Evolutionary conservation across 2,113 vertebrate species (phyloP), one percentile per base, ranked within the genome.

Genomic region (Zapornia atra): DNA sequence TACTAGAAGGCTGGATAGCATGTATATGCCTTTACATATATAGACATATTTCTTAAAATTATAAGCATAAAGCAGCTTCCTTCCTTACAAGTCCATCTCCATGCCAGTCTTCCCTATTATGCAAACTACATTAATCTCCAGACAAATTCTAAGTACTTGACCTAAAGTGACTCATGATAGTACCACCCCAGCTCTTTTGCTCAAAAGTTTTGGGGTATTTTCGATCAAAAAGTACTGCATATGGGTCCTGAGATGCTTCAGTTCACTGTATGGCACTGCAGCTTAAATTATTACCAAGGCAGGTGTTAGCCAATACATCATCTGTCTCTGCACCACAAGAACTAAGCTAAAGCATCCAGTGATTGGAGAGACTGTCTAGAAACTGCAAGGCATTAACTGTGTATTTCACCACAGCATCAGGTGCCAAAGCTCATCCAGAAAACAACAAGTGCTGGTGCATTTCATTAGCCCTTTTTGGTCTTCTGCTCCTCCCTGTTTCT

Each of bases 1-100:
- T 86, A 90, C 94, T 79, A 78, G 80, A 88, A 93, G 93, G 68
- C 70, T 93, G 79, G 51, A 83, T 40, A 88, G 36, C 82, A 83
- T 33, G 22, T 68, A 46, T 38, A n/a, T 33, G 29, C 20, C 93
- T 92, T 93, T 92, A 59, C 88, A 86, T 51, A 86, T 51, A 83
- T 54, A 86, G 92, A 86, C 42, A 63, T 28, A 31, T 68, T 56
- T 75, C 61, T 92, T 63, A 78, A 51, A 66, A 79, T 53, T 83
- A 19, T 10, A 71, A 78, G 64, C 56, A 73, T 54, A 66, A 86
- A 76, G 46, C 56, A 72, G 48, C 38, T 83, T 71, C 40, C 28
- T 48, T 86, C 53, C 64, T 90, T 56, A 92, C 14, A 53, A 83
- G 42, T 36, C 72, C 46, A 63, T 54, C 46, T 77, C 64, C 34